Percentiles rank a stretch among this genome's conserved stretches.
These are phyloP conservation scores for Psylliodes chrysocephalus DNA, from an alignment of 2,888 invertebrate species.

Conservation along the genomic window DNA sequence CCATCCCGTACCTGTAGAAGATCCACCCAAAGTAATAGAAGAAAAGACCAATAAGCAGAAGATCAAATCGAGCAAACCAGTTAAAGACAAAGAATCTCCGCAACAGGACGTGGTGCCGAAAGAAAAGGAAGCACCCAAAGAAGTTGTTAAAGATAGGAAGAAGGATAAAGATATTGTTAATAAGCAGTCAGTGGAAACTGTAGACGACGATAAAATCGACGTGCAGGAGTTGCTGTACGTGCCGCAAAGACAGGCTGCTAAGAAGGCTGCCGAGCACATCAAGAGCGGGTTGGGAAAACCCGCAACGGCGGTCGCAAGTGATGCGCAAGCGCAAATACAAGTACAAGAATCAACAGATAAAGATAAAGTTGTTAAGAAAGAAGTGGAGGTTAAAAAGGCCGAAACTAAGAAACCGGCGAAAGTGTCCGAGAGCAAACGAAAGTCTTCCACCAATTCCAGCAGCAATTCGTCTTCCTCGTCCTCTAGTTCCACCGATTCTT, in stretches of 20 bases:
- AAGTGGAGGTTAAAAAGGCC: slow-evolving; percentile 55
- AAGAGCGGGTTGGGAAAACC: slow-evolving; percentile 78
- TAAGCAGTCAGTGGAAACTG: slow-evolving; percentile 64
- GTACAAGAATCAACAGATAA: slow-evolving; percentile 45
- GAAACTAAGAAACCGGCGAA: slow-evolving; percentile 51
- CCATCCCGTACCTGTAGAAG: slow-evolving; percentile 42
- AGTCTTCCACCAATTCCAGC: slow-evolving; percentile 66
- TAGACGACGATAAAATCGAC: slow-evolving; percentile 73
- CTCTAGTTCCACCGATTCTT: slow-evolving; percentile 65
- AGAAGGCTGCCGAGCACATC: slow-evolving; percentile 90
- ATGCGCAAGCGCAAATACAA: slow-evolving; percentile 38
- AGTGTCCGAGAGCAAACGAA: slow-evolving; percentile 63
- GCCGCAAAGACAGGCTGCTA: slow-evolving; percentile 90
- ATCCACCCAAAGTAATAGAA: slow-evolving; percentile 48
- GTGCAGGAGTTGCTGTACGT: slow-evolving; percentile 78
- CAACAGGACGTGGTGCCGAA: slow-evolving; percentile 42
- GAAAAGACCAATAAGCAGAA: slow-evolving; percentile 52
- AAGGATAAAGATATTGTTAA: slow-evolving; percentile 43
- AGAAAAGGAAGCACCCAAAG: slow-evolving; percentile 36
- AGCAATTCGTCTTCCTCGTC: slow-evolving; percentile 68
- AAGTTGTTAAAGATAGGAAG: slow-evolving; percentile 43
- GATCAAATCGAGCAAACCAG: slow-evolving; percentile 52
- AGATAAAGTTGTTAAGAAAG: slow-evolving; percentile 55
- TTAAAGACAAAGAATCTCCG: slow-evolving; percentile 41
- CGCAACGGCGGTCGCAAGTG: slow-evolving; percentile 37